These are phyloP conservation scores for Phymatocera aterrima DNA, from an alignment of 2,888 invertebrate species.

Conservation along the genomic window DNA sequence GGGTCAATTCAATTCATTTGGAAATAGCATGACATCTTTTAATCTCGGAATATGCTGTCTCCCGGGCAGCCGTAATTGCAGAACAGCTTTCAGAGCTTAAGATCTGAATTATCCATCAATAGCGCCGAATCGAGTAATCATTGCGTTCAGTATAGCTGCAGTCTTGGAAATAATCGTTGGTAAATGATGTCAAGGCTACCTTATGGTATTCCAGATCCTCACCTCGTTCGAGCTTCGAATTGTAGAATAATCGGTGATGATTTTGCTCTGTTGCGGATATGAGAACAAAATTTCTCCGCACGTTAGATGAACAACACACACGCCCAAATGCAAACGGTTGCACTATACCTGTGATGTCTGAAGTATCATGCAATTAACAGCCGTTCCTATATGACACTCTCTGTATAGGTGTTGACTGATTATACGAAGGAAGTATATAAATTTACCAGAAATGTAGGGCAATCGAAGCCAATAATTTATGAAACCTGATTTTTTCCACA, in stretches of 20 bases:
- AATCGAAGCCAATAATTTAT: no score
- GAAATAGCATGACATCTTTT: neutral
- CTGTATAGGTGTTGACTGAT: no score
- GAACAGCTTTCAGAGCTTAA: neutral
- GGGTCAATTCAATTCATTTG: neutral
- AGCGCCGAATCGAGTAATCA: neutral
- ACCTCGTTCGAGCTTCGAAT: neutral
- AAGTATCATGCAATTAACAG: no score
- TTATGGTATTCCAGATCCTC: neutral
- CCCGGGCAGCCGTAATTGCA: neutral
- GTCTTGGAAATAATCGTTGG: neutral
- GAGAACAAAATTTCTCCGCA: no score
- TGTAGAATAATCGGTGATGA: neutral
- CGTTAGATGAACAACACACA: no score
- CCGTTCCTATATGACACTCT: no score
- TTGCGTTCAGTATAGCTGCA: no score
- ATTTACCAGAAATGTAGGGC: no score
- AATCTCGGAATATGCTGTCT: neutral
- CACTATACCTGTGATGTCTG: no score
- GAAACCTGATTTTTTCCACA: no score
- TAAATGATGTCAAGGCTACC: neutral
- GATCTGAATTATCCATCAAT: neutral
- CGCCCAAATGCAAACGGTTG: no score
- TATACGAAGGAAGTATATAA: no score
- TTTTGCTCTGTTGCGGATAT: neutral